Evolutionary conservation across 2,888 invertebrate species (phyloP).

Genomic region (Ecliptopera silaceata): DNA sequence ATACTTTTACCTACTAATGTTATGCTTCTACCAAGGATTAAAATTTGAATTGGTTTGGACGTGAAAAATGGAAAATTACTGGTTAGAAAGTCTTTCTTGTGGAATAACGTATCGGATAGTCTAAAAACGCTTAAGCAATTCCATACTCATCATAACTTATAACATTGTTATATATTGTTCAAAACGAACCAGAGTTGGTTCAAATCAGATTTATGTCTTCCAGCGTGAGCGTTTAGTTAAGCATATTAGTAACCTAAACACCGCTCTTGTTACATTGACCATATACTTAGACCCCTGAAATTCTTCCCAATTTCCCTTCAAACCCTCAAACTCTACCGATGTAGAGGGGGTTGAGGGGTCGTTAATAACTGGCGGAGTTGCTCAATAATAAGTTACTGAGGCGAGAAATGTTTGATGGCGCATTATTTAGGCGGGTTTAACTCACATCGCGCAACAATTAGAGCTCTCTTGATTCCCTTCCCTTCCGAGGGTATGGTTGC

Average conservation of each 20-base stretch:
- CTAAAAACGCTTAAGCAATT: neutral
- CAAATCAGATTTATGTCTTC: constrained; percentile 54
- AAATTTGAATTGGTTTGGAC: too few relatives aligned
- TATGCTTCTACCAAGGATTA: too few relatives aligned
- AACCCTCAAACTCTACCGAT: constrained; percentile 15
- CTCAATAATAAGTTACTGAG: constrained; percentile 54
- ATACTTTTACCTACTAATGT: too few relatives aligned
- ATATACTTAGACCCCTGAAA: constrained; percentile 43
- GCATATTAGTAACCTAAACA: constrained; percentile 70
- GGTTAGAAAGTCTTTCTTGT: too few relatives aligned
- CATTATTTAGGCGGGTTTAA: constrained; percentile 64
- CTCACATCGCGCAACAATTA: constrained; percentile 43
- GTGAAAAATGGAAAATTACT: too few relatives aligned
- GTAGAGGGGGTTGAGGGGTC: constrained; percentile 41
- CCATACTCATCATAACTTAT: neutral
- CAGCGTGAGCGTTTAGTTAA: constrained; percentile 62
- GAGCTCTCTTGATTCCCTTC: neutral
- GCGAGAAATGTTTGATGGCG: constrained; percentile 61
- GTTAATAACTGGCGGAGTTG: constrained; percentile 44
- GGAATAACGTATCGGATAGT: neutral
- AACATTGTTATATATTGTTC: constrained; percentile 3
- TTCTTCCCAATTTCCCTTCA: constrained; percentile 23
- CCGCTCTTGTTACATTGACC: constrained; percentile 47
- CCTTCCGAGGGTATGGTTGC: too few relatives aligned
- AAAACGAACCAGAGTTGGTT: constrained; percentile 17